Evolutionary conservation across 1,140 invertebrate species (phyloP).

Genomic region (Tetramorium alpestre): DNA sequence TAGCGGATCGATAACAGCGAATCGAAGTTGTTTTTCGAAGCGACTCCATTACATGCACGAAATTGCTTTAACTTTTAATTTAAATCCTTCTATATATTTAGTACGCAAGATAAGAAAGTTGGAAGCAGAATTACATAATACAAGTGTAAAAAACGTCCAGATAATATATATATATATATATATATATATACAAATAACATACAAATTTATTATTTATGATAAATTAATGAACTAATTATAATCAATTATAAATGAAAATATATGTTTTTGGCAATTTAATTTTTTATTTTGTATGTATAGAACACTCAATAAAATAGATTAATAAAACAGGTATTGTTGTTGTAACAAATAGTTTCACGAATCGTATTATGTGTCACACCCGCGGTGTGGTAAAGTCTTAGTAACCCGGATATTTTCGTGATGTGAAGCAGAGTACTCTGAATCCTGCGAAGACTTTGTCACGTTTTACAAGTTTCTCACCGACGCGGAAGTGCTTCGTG

Average conservation of each 20-base stretch:
- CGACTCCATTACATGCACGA: neutral
- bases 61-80: conserved; percentile 4
- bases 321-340: neutral
- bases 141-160: neutral
- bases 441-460: conserved; percentile 49
- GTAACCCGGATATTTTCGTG: conserved; percentile 49
- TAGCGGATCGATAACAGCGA: conserved; percentile 34
- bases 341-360: neutral
- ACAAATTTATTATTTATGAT: neutral
- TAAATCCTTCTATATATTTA: neutral
- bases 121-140: neutral
- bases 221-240: neutral
- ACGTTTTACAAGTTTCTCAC: conserved; percentile 63
- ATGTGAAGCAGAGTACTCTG: neutral
- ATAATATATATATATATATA: neutral
- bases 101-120: neutral
- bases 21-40: conserved; percentile 47
- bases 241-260: neutral
- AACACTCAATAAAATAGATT: neutral
- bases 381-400: neutral
- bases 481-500: conserved; percentile 43
- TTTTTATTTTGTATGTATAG: too few species aligned
- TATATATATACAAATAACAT: too few species aligned
- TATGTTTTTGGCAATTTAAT: neutral
- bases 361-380: neutral